These are phyloP conservation scores for Agriopis leucophaearia DNA, from an alignment of 2,888 invertebrate genomes.

Conservation along the genomic window DNA sequence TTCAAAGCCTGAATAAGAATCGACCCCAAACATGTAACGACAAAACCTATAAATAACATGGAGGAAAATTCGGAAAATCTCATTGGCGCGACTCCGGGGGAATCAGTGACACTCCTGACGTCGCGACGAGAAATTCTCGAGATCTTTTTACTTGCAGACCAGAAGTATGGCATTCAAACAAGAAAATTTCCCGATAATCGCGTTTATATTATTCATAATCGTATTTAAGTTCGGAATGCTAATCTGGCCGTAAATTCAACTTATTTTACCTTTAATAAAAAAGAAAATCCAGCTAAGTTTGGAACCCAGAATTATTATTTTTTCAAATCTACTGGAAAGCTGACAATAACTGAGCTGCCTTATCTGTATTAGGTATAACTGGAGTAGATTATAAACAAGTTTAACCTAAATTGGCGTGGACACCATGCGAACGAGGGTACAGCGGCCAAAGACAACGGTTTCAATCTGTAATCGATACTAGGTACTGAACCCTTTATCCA, in stretches of 20 bases:
- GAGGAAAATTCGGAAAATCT: conserved; percentile 59
- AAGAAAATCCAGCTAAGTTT: neutral
- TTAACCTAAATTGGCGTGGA: conserved; percentile 62
- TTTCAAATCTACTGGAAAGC: neutral
- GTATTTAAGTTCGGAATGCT: neutral
- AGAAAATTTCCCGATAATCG: neutral
- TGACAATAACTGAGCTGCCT: conserved; percentile 8
- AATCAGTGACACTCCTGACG: conserved; percentile 54
- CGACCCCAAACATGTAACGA: conserved; percentile 43
- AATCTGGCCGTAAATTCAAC: neutral
- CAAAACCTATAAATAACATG: conserved; percentile 52
- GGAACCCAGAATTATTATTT: too few relatives aligned
- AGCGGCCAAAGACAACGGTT: conserved; percentile 53
- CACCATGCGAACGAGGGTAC: conserved; percentile 66
- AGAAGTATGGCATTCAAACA: neutral
- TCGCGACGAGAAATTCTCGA: conserved; percentile 46
- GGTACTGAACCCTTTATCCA: conserved; percentile 58
- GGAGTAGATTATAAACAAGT: conserved; percentile 50
- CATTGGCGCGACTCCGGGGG: conserved; percentile 55
- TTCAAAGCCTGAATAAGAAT: conserved; percentile 41
- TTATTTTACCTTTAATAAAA: too few relatives aligned
- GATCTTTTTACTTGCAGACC: conserved; percentile 34
- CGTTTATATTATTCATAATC: neutral
- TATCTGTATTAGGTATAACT: conserved; percentile 7
- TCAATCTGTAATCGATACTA: conserved; percentile 63